Base-by-base conservation (phyloP, 35 echinoderm and acorn worm genomes). In the Apostichopus parvimensis region DNA sequence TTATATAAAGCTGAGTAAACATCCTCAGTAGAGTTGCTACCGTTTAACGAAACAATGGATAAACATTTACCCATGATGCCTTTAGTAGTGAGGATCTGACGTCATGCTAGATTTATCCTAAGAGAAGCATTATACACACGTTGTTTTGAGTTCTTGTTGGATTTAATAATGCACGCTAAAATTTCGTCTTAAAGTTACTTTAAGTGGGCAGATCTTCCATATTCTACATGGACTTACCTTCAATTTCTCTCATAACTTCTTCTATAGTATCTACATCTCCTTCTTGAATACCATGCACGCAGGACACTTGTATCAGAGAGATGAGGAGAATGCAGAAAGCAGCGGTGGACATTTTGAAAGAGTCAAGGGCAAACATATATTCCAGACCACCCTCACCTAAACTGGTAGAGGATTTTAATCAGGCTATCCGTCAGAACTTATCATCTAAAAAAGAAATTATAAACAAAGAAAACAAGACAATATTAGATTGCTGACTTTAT, bases 311-410 rank as follows among this genome's bases (percentile, higher is more conserved):
- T 59, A 58, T n/a, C 81, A 84, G 54, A 12, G 13, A 84, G 14
- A 84, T 8, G n/a, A 84, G 53, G 57, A n/a, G 57, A 21, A 84
- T 6, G 15, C 55, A 59, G 53, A 84, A 84, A 84, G 54, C 53
- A 56, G 53, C 54, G 54, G 81, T 84, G 57, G 81, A 84, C 81
- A 84, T 84, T 84, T 84, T 84, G 81, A 84, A 84, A 84, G 81
- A 84, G 57, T 58, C 81, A 25, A 84, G 81, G 81, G 79, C 20
- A 82, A 53, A 13, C 17, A 82, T 57, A 52, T 45, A 45, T 53
- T 82, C 79, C 52, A 75, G 71, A 82, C 17, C 79, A 82, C 52
- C 79, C 79, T 82, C 34, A 82, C 15, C 34, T 82, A 53, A 53
- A 20, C 78, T 7, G 81, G 81, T 75, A 75, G 53, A 84, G 81